Conservation (phyloP, 2,113 vertebrate species). For the Sisor rabdophorus region DNA sequence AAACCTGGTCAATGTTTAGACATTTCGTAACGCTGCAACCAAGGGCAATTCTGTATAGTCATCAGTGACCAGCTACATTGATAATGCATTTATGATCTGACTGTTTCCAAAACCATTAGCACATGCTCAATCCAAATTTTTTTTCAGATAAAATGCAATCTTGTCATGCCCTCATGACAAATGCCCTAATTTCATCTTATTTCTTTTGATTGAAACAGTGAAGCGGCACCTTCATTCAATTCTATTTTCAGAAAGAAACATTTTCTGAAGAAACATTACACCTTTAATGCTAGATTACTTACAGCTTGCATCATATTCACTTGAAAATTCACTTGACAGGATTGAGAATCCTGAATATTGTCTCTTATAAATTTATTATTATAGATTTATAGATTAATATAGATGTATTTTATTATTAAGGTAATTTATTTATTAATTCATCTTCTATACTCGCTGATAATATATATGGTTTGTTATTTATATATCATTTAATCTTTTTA, state of each 20-base stretch:
- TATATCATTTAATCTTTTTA: too few species aligned
- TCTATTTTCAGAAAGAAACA: neutral
- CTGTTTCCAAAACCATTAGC: neutral
- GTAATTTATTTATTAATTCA: too few species aligned
- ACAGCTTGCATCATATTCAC: constrained; percentile 32
- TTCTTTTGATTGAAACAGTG: neutral
- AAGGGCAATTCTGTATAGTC: too few species aligned
- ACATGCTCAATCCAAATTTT: constrained; percentile 43
- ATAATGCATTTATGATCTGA: too few species aligned
- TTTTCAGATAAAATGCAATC: constrained; percentile 31
- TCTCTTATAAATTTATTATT: neutral
- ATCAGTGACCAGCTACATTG: too few species aligned
- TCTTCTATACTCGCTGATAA: too few species aligned
- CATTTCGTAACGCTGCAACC: too few species aligned
- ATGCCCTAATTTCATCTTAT: neutral
- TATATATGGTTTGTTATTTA: too few species aligned
- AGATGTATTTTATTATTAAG: too few species aligned
- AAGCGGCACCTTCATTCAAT: neutral
- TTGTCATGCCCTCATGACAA: neutral
- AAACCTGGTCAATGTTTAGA: too few species aligned
- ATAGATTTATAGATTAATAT: too few species aligned
- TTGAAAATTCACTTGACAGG: neutral
- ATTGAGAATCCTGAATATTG: neutral
- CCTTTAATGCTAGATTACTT: neutral
- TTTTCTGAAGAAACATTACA: neutral